Evolutionary conservation across 2,888 invertebrate genomes (phyloP), one percentile per base, ranked within the genome.

Genomic region (Caenorhabditis afra): DNA sequence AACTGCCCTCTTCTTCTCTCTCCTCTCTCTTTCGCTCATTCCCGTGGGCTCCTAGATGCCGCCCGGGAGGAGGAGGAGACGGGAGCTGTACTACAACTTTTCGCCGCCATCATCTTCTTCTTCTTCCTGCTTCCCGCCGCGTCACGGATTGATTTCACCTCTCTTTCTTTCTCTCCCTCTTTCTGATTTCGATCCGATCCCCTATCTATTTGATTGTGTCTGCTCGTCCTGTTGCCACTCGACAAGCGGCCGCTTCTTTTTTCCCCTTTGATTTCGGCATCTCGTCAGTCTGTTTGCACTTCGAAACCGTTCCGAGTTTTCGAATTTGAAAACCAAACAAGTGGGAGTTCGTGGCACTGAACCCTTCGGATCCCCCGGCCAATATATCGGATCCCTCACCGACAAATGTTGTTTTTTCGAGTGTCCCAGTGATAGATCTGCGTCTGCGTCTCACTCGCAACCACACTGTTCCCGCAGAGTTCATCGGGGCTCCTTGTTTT

Each of bases 1-100:
- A 39, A 39, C 50, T 62, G 37, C 41, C 44, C 44, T 44, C 68
- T 68, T 23, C 22, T 16, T 65, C 65, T 65, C 53, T 55, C 45
- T 57, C 57, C 58, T 58, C 58, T 58, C 58, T 39, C 39, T 39
- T 16, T 58, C 39, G 37, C 39, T 58, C 58, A 49, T 44, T 58
- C 18, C 41, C 57, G 18, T 41, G 29, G 29, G 29, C 29, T 29
- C 29, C 29, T 29, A 29, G 4, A 7, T 29, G 4, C 29, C 29
- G 29, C 29, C 29, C 29, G 29, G 7, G 29, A n/a, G n/a, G n/a
- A n/a, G n/a, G n/a, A n/a, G n/a, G n/a, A n/a, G n/a, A n/a, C n/a
- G n/a, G 29, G 29, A 7, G 29, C 29, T 29, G 29, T 29, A 29
- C 29, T 29, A 29, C 29, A 29, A 29, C 29, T 29, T 29, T 29